Base-by-base conservation (phyloP, 1,140 invertebrate genomes). In the Drosophila kikkawai region DNA sequence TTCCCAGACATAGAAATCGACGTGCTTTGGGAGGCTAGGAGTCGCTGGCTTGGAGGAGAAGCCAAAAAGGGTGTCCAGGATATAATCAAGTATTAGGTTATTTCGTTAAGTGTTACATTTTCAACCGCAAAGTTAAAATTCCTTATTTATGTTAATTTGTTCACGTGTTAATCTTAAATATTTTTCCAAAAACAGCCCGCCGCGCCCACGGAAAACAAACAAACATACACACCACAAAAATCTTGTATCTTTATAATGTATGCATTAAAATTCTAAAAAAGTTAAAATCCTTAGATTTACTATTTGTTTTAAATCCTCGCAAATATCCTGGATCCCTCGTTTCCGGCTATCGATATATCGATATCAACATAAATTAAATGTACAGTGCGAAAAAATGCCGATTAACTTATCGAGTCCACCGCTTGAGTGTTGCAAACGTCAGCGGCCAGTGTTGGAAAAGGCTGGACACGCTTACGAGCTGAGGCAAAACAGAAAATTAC, bases 401-500 rank as follows among this genome's bases (percentile, higher is more conserved):
- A 51, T 37, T n/a, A 36, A 12, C 2, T 22, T 50, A 68, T 66
- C 29, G 66, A 39, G 50, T 12, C 6, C 36, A 9, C 19, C 36
- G 39, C 37, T 48, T 48, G 45, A 70, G 69, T 73, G 66, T 65
- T 65, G 67, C 22, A n/a, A 65, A 65, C 32, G 48, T 39, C 66
- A 13, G 58, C 29, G 12, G 11, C 26, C 37, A 70, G 68, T 71
- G 68, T 74, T 74, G 70, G 4, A 44, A 45, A 74, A 36, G 55
- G 37, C 48, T 34, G 58, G 19, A 45, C 34, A 74, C 47, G 67
- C 60, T 75, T 65, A 76, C 61, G 73, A 56, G 53, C 55, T 67
- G 37, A 74, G 56, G 71, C 71, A 75, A 75, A 78, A 78, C 75
- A 77, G 64, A 78, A 78, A 78, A 78, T 78, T 78, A 61, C 86